phyloP scores from a whole-genome alignment of 2,113 vertebrate genomes.

The Smithornis capensis region DNA sequence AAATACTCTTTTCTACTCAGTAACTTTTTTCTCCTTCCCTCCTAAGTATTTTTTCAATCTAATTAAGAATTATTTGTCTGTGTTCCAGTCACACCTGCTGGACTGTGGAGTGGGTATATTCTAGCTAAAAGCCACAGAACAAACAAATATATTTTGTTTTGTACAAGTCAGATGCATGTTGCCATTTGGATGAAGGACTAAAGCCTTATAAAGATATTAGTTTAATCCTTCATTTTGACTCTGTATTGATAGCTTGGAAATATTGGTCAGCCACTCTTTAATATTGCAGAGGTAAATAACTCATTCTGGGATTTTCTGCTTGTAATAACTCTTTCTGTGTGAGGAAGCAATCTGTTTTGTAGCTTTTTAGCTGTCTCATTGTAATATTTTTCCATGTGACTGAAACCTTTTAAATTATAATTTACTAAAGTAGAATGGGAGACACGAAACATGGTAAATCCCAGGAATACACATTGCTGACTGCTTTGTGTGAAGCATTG shows the following conservation, averaged over 20 bases:
- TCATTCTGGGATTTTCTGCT: not conserved
- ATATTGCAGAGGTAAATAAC: not conserved
- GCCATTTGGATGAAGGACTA: not conserved
- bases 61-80: not conserved
- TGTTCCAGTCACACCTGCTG: not conserved
- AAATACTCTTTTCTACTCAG: not conserved
- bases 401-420: not conserved
- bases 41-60: not conserved
- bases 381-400: not conserved
- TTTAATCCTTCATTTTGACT: not conserved
- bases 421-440: not conserved
- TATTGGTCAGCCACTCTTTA: not conserved
- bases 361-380: not conserved
- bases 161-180: not conserved
- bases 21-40: not conserved
- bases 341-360: not conserved
- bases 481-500: not conserved
- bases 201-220: not conserved
- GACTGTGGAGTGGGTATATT: not conserved
- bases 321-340: not conserved
- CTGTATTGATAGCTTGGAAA: not conserved
- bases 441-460: not conserved
- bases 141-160: not conserved
- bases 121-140: not conserved
- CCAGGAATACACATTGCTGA: not conserved